Base-by-base conservation (phyloP, 2,888 invertebrate genomes). In the Sinotaia quadrata region DNA sequence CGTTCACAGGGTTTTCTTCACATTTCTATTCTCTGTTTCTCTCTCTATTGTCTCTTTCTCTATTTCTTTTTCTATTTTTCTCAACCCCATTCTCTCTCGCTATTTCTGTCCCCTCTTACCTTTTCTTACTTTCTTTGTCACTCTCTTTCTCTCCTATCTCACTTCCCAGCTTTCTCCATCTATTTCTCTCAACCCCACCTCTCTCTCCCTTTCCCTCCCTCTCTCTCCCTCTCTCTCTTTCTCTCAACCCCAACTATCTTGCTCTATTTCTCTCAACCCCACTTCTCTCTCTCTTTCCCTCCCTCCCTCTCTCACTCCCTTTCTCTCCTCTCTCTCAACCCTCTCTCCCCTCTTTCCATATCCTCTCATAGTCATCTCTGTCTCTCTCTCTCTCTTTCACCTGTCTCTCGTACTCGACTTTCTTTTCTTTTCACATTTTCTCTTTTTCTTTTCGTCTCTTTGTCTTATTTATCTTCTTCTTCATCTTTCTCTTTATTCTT, bases 1-100 rank as follows among this genome's bases (percentile, higher is more conserved):
- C n/a, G n/a, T n/a, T n/a, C n/a, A n/a, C n/a, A n/a, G n/a, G n/a
- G n/a, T n/a, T n/a, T n/a, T n/a, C n/a, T n/a, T n/a, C n/a, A n/a
- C n/a, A n/a, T n/a, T n/a, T n/a, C n/a, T n/a, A n/a, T n/a, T n/a
- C n/a, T n/a, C n/a, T n/a, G n/a, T n/a, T n/a, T n/a, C n/a, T n/a
- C n/a, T n/a, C n/a, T n/a, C n/a, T n/a, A n/a, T n/a, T n/a, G n/a
- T n/a, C 49, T 21, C 49, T 24, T 18, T 29, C 21, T 52, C 52
- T 52, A 27, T 52, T 31, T 52, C 52, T 52, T 31, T 49, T 27
- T 52, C 44, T 59, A 8, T 41, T 34, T 59, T 31, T 36, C 36
- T 57, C 57, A 34, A 21, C 31, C 36, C 34, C 57, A 34, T 31
- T 36, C 36, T 57, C 34, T 57, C 36, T 36, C 36, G 31, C 57